Conservation (phyloP, 2,797 vertebrate genomes). For the Cirrhinus mrigala region DNA sequence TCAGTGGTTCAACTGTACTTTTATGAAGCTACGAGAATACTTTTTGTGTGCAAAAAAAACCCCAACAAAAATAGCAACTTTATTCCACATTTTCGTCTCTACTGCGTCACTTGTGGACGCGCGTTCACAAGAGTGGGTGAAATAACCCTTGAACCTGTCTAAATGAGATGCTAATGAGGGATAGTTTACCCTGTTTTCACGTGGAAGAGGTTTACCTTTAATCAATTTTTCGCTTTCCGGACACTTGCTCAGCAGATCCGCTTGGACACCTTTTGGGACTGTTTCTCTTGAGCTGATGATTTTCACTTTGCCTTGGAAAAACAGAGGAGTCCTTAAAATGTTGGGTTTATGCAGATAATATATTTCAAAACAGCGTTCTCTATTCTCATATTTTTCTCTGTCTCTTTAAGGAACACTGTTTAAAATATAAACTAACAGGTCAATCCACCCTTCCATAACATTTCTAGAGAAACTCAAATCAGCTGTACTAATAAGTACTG, state of each 20-base stretch:
- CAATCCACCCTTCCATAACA: background rate
- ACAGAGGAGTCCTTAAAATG: background rate
- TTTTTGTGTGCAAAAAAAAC: too few species aligned
- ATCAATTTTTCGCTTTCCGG: too few species aligned
- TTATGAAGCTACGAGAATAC: too few species aligned
- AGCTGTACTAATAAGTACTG: background rate
- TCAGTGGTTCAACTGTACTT: too few species aligned
- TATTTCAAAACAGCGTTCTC: background rate
- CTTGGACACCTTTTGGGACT: slow-evolving; percentile 64
- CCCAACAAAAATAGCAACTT: too few species aligned
- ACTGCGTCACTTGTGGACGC: too few species aligned
- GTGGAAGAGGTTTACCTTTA: slow-evolving; percentile 65
- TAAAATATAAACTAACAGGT: background rate
- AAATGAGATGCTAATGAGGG: too few species aligned
- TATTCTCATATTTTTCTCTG: background rate
- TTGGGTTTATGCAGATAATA: background rate
- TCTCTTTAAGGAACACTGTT: background rate
- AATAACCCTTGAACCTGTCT: background rate
- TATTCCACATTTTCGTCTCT: too few species aligned
- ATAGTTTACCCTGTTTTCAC: background rate
- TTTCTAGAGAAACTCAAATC: background rate
- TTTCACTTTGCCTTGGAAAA: slow-evolving; percentile 71
- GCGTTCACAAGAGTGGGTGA: too few species aligned
- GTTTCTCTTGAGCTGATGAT: slow-evolving; percentile 82
- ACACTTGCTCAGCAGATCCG: slow-evolving; percentile 69